Conservation (phyloP, 1,140 invertebrate genomes). For the Drosophila navojoa region DNA sequence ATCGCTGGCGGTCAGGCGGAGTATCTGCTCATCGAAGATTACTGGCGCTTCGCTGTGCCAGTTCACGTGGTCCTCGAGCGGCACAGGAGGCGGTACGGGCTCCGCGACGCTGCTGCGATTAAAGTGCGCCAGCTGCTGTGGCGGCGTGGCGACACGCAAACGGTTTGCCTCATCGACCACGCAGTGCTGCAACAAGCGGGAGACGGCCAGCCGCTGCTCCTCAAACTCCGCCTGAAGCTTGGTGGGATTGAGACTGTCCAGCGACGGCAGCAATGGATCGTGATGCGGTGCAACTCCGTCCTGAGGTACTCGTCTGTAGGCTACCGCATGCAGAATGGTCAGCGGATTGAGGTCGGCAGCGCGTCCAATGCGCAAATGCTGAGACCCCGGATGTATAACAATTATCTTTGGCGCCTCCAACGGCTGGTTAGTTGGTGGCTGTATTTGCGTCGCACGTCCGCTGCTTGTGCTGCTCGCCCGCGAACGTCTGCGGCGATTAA, state of each 20-base stretch:
- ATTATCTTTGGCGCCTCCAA: slow-evolving; percentile 89
- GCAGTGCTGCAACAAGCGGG: slow-evolving; percentile 92
- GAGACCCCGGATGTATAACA: slow-evolving; percentile 97
- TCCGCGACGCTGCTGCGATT: slow-evolving; percentile 91
- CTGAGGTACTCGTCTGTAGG: slow-evolving; percentile 85
- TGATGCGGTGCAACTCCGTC: slow-evolving; percentile 88
- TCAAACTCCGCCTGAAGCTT: slow-evolving; percentile 89
- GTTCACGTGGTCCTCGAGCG: slow-evolving; percentile 15
- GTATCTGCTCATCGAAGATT: slow-evolving; percentile 67
- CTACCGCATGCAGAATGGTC: slow-evolving; percentile 94
- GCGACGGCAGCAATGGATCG: slow-evolving; percentile 82
- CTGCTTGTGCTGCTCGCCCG: slow-evolving; percentile 74
- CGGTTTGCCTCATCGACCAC: slow-evolving; percentile 90
- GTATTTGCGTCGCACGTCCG: slow-evolving; percentile 39
- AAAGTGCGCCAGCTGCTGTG: slow-evolving; percentile 93
- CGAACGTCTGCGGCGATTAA: slow-evolving; percentile 45
- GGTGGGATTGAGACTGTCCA: slow-evolving; percentile 42
- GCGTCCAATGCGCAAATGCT: slow-evolving; percentile 93
- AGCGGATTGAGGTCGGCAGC: slow-evolving; percentile 95
- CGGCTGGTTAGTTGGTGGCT: slow-evolving; percentile 41
- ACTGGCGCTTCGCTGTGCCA: slow-evolving; percentile 28
- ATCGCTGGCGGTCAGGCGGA: slow-evolving; percentile 89
- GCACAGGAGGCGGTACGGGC: slow-evolving; percentile 76
- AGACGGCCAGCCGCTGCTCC: slow-evolving; percentile 91
- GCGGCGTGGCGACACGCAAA: slow-evolving; percentile 92